Percentiles rank a stretch among this genome's conserved stretches.
These are phyloP conservation scores for Cyphomyrmex costatus DNA, from an alignment of 1,140 invertebrate genomes.

Conservation along the genomic window DNA sequence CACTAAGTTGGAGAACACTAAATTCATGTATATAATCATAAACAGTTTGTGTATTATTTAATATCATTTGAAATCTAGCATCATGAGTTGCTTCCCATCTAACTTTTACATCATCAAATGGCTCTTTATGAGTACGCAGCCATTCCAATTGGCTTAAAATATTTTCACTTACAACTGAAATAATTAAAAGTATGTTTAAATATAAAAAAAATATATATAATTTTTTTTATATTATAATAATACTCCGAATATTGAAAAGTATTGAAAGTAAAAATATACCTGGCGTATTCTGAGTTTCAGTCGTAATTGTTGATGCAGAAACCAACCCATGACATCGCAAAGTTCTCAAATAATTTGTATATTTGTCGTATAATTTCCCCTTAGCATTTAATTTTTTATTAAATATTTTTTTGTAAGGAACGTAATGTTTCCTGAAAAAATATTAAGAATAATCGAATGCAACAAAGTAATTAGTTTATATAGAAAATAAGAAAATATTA, in stretches of 20 bases:
- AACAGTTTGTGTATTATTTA: background rate
- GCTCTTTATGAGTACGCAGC: slow-evolving; percentile 3
- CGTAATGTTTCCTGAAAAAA: slow-evolving; percentile 15
- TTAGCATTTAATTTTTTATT: background rate
- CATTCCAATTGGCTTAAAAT: background rate
- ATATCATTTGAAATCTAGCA: background rate
- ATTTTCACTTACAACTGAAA: background rate
- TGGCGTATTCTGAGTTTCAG: background rate
- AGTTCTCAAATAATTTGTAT: background rate
- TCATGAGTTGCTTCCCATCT: background rate
- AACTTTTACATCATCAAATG: background rate
- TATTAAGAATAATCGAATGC: background rate
- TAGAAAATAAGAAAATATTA: no score
- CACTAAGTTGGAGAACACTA: background rate
- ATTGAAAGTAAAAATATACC: background rate
- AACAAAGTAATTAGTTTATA: background rate
- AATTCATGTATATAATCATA: slow-evolving; percentile 3
- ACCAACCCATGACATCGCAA: background rate
- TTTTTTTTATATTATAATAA: background rate
- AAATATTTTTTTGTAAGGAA: background rate
- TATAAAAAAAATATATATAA: background rate
- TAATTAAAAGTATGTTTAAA: background rate
- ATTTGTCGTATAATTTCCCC: background rate
- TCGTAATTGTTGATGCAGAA: background rate
- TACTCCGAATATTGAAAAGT: background rate